Evolutionary conservation across 2,888 invertebrate genomes (phyloP).

Genomic region (Andrena dorsata): DNA sequence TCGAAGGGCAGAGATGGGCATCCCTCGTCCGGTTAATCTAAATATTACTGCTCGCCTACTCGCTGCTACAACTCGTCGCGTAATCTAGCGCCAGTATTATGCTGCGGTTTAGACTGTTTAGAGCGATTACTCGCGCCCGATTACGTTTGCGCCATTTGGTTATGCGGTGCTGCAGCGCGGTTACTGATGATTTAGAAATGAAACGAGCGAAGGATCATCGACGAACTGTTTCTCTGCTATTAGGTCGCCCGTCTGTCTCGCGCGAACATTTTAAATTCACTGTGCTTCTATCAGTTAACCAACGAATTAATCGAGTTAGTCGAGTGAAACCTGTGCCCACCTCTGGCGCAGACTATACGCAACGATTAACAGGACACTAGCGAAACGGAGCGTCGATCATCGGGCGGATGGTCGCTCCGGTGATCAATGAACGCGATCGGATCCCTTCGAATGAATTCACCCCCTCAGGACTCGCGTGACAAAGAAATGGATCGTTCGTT

Average conservation of each 20-base stretch:
- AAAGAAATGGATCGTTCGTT: constrained; percentile 28
- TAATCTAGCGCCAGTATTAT: neutral
- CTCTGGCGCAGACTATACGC: constrained; percentile 19
- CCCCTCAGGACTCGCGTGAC: neutral
- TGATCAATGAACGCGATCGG: constrained; percentile 6
- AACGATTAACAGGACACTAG: constrained; percentile 21
- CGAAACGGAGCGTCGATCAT: constrained; percentile 38
- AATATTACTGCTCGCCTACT: neutral
- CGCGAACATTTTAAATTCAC: too few relatives aligned
- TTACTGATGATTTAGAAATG: constrained; percentile 23
- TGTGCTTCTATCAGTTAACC: constrained; percentile 23
- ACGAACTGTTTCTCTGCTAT: neutral
- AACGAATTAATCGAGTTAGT: neutral
- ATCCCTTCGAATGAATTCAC: neutral
- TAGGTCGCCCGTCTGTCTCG: neutral
- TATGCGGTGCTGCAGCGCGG: constrained; percentile 7
- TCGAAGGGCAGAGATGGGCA: constrained; percentile 35
- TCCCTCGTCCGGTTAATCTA: neutral
- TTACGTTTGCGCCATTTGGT: neutral
- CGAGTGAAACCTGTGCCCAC: constrained; percentile 24
- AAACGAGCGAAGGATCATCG: neutral
- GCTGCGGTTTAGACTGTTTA: neutral
- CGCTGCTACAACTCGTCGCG: too few relatives aligned
- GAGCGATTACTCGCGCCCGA: constrained; percentile 1
- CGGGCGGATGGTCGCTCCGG: constrained; percentile 51